Evolutionary conservation across 2,113 vertebrate genomes (phyloP).

Genomic region (Euleptes europaea): DNA sequence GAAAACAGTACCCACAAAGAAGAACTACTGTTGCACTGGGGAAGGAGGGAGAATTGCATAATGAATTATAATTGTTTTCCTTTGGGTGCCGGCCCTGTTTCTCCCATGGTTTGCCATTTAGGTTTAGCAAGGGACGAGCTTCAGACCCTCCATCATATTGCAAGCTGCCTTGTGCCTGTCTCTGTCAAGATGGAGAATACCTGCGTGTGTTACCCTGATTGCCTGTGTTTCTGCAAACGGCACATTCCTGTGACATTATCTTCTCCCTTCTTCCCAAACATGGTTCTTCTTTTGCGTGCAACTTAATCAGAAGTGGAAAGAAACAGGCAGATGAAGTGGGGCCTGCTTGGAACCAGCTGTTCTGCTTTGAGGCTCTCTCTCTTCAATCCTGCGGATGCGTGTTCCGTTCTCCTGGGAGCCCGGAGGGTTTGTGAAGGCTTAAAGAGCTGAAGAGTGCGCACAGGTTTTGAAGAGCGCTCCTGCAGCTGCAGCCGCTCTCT

Average conservation of each 20-base stretch:
- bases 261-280: neutral
- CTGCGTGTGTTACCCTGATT: neutral
- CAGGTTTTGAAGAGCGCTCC: constrained; percentile 42
- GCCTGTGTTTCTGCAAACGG: neutral
- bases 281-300: constrained; percentile 23
- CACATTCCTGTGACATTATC: neutral
- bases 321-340: constrained; percentile 26
- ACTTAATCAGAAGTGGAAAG: neutral
- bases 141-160: neutral
- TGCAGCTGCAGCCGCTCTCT: constrained; percentile 53
- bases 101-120: too few species aligned
- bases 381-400: constrained; percentile 45
- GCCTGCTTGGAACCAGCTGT: constrained; percentile 65
- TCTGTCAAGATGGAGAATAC: neutral
- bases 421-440: constrained; percentile 65
- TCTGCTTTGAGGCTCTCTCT: constrained; percentile 52
- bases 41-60: too few species aligned
- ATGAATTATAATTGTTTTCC: too few species aligned
- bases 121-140: too few species aligned
- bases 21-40: neutral
- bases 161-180: neutral
- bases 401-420: constrained; percentile 57
- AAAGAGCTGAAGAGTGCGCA: constrained; percentile 39
- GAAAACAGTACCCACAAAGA: constrained; percentile 12
- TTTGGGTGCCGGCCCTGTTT: too few species aligned